Evolutionary conservation across 2,113 vertebrate species (phyloP).

Genomic region (Trochalopteron elliotii): DNA sequence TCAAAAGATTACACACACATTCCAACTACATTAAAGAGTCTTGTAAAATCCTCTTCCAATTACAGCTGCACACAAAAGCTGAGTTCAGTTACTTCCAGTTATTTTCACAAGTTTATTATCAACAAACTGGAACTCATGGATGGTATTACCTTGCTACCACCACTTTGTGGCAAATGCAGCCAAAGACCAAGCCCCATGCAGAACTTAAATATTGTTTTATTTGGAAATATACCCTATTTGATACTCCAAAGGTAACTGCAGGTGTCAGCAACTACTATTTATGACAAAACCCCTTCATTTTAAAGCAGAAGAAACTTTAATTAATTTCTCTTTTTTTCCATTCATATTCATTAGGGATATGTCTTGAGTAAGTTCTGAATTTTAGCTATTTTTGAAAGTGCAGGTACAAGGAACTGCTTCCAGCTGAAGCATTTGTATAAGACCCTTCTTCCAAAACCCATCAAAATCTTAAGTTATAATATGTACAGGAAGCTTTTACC

Average conservation of each 20-base stretch:
- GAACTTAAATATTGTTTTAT: background rate
- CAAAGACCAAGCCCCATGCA: background rate
- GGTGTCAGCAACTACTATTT: background rate
- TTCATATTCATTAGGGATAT: background rate
- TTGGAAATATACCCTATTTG: background rate
- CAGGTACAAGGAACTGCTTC: background rate
- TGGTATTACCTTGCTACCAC: background rate
- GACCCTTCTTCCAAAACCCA: background rate
- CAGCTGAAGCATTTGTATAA: background rate
- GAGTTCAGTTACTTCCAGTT: background rate
- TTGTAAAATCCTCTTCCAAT: background rate
- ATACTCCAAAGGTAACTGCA: background rate
- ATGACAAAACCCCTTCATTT: background rate
- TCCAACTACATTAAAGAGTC: slow-evolving; percentile 1
- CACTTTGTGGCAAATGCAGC: background rate
- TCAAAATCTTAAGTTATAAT: background rate
- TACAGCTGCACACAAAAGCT: background rate
- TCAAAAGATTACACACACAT: slow-evolving; percentile 35
- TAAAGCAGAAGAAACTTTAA: background rate
- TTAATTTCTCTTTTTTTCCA: background rate
- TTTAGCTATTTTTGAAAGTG: background rate
- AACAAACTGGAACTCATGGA: background rate
- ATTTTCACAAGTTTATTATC: background rate
- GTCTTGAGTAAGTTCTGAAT: background rate
- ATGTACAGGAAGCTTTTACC: background rate